Percentiles rank a stretch among this genome's conserved stretches.
phyloP scores from a whole-genome alignment of 2,113 vertebrate genomes.

The Haemorhous mexicanus region DNA sequence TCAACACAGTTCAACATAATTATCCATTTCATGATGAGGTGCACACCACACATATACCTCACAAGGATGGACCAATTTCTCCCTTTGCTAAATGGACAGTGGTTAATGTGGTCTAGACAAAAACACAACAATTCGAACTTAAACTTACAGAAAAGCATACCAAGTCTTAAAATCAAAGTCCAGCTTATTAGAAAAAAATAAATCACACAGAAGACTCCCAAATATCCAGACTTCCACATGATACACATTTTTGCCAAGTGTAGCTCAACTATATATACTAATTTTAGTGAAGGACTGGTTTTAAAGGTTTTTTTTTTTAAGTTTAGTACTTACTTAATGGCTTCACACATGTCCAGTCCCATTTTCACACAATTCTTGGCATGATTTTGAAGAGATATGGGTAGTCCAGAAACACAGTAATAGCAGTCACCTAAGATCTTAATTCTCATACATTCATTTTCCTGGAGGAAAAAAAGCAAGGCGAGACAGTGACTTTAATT shows the following conservation, averaged over 20 bases:
- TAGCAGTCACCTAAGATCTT: constrained; percentile 98
- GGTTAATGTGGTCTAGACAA: neutral
- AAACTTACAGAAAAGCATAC: neutral
- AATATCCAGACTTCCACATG: neutral
- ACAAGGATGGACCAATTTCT: neutral
- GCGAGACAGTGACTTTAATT: neutral
- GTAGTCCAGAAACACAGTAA: constrained; percentile 96
- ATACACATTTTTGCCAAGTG: neutral
- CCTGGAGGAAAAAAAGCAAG: constrained; percentile 72
- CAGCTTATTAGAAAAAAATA: neutral
- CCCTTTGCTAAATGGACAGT: neutral
- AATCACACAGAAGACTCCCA: neutral
- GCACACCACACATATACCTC: neutral
- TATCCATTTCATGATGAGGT: neutral
- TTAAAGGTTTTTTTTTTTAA: neutral
- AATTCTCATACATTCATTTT: constrained; percentile 99
- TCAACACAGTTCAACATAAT: neutral
- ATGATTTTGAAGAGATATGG: constrained; percentile 92
- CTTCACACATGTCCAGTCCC: constrained; percentile 98
- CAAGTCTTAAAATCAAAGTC: neutral
- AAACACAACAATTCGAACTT: neutral
- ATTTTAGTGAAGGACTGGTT: neutral
- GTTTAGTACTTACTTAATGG: constrained; percentile 89
- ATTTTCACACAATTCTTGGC: constrained; percentile 99
- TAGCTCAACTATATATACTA: neutral